Evolutionary conservation across 92 coral and sea anemone species (phyloP).

Genomic region (Micromussa lordhowensis): DNA sequence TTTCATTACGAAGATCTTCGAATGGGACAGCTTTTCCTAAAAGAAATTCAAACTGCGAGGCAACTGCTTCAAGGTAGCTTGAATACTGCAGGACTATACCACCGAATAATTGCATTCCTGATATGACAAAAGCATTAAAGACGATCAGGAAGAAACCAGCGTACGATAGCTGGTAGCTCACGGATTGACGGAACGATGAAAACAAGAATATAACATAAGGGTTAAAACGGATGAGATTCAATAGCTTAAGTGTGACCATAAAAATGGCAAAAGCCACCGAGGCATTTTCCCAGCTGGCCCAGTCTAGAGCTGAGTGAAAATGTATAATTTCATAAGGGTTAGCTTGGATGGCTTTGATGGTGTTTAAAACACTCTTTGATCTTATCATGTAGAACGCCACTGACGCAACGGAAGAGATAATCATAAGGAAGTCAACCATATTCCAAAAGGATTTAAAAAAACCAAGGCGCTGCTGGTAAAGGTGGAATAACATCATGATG

Average conservation of each 20-base stretch:
- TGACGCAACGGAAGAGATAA: slow-evolving; percentile 27
- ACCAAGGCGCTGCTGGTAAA: slow-evolving; percentile 22
- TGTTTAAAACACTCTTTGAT: slow-evolving; percentile 28
- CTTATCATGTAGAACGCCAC: slow-evolving; percentile 40
- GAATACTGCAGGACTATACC: slow-evolving; percentile 25
- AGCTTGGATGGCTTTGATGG: slow-evolving; percentile 29
- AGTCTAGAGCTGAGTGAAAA: slow-evolving; percentile 46
- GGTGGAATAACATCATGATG: slow-evolving; percentile 21
- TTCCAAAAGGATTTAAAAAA: slow-evolving; percentile 50
- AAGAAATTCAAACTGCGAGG: slow-evolving; percentile 54
- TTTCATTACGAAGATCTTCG: slow-evolving; percentile 27
- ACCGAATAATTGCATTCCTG: slow-evolving; percentile 52
- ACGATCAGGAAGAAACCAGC: slow-evolving; percentile 15
- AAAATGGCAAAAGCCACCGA: slow-evolving; percentile 47
- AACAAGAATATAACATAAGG: slow-evolving; percentile 52
- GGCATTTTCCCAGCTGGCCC: slow-evolving; percentile 38
- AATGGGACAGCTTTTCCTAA: slow-evolving; percentile 63
- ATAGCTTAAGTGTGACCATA: slow-evolving; percentile 47
- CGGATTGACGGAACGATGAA: slow-evolving; percentile 49
- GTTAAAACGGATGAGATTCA: slow-evolving; percentile 56
- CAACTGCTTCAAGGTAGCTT: slow-evolving; percentile 29
- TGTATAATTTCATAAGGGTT: slow-evolving; percentile 51
- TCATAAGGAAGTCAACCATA: slow-evolving; percentile 32
- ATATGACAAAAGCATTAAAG: slow-evolving; percentile 39
- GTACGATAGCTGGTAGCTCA: slow-evolving; percentile 35